A percentile compares a stretch with the other conserved stretches of the same genome.
Conservation (phyloP, 2,888 invertebrate genomes). For the Choristoneura rosaceana region DNA sequence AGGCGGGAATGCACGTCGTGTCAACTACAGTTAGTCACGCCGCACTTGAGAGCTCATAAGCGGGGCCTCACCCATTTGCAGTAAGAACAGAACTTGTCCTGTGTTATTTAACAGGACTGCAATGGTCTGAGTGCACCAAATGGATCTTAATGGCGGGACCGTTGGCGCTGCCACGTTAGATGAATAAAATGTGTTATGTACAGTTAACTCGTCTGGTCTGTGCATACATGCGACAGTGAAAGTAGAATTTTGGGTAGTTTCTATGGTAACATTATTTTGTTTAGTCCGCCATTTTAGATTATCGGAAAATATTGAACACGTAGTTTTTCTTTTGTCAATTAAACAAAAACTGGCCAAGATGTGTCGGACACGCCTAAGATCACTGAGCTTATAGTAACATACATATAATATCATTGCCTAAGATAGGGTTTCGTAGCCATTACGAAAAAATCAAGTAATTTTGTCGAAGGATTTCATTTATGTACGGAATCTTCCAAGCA, state of each 20-base stretch:
- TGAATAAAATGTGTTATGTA: slow-evolving; percentile 35
- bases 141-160: slow-evolving; percentile 57
- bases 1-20: slow-evolving; percentile 24
- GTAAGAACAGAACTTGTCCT: slow-evolving; percentile 45
- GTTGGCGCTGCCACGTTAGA: slow-evolving; percentile 14
- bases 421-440: no score
- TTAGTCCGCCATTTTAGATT: no score
- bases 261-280: no score
- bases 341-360: no score
- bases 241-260: background rate
- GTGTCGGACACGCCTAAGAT: no score
- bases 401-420: no score
- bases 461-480: no score
- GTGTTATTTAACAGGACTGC: slow-evolving; percentile 57
- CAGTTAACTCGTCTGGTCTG: slow-evolving; percentile 44
- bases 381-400: no score
- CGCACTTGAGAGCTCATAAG: slow-evolving; percentile 42
- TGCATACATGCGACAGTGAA: background rate
- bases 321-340: no score
- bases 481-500: no score
- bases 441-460: no score
- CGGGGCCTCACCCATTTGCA: slow-evolving; percentile 39
- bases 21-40: slow-evolving; percentile 34
- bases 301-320: no score
- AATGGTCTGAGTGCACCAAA: slow-evolving; percentile 58